phyloP scores from a whole-genome alignment of 1,140 invertebrate species.

The Eumeta japonica region DNA sequence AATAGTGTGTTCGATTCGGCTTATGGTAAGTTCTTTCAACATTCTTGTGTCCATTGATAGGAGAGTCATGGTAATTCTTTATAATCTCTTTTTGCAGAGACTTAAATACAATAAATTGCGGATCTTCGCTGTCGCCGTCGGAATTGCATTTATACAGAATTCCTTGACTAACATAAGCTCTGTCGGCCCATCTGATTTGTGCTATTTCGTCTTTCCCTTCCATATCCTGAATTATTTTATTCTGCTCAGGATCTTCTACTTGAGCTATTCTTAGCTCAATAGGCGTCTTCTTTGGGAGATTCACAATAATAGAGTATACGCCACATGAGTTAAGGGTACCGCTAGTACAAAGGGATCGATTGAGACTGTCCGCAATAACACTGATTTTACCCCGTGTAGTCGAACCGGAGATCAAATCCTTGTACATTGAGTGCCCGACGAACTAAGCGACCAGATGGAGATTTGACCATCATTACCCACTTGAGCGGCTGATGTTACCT shows the following conservation, averaged over 20 bases:
- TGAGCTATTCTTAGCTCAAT: conserved; percentile 14
- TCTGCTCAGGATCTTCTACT: conserved; percentile 14
- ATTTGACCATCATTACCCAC: conserved; percentile 41
- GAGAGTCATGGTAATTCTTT: conserved; percentile 17
- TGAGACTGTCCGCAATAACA: conserved; percentile 15
- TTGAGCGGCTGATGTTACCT: conserved; percentile 50
- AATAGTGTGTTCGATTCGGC: too few relatives aligned
- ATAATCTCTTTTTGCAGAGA: conserved; percentile 5
- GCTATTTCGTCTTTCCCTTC: conserved; percentile 7
- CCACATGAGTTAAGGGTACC: too few relatives aligned
- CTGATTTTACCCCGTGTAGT: conserved; percentile 15
- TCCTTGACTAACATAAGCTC: conserved; percentile 7
- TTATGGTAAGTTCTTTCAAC: too few relatives aligned
- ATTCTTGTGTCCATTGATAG: too few relatives aligned
- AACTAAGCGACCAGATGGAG: conserved; percentile 21
- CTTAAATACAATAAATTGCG: conserved; percentile 14
- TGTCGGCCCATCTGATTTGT: conserved; percentile 3
- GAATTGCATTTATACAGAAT: too few relatives aligned
- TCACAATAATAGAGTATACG: conserved; percentile 11
- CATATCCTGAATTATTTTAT: conserved; percentile 18
- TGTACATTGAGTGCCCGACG: conserved; percentile 43
- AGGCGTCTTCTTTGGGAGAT: conserved; percentile 9
- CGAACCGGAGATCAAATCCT: too few relatives aligned
- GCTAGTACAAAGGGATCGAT: conserved; percentile 8
- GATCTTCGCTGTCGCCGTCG: conserved; percentile 10